Base-by-base conservation (phyloP, 1,140 invertebrate genomes). In the Dryas iulia region DNA sequence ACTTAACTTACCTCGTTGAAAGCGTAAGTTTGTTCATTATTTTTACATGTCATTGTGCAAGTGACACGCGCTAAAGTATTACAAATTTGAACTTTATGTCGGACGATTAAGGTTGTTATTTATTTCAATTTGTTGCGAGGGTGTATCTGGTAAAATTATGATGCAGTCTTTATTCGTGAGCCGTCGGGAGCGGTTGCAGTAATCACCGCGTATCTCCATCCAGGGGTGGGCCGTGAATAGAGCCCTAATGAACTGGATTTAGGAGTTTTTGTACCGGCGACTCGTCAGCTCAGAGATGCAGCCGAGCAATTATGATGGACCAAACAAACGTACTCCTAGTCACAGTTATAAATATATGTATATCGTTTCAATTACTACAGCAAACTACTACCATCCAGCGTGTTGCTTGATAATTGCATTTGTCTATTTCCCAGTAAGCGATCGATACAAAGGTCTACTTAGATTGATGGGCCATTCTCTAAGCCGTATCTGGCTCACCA, bases 91-190 rank as follows among this genome's bases (percentile, higher is more conserved):
- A 89, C 86, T 74, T 69, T 87, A 85, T 74, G 39, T 28, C 64
- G 24, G 12, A 25, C 71, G 72, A 73, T 82, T 85, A 89, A 79
- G 78, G 75, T 84, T 66, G 78, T 62, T 76, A 81, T 87, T 89
- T 59, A 64, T 76, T 81, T 76, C 79, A 58, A 76, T 74, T 10
- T 24, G 14, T 59, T 33, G 67, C 73, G 72, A 81, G 86, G 86
- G 87, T 88, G 84, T 89, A 89, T 90, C 87, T 90, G 87, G 85
- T 90, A 83, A 88, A 91, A 91, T 91, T 91, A 91, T 91, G 89
- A 91, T 91, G 89, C 89, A 91, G 89, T 91, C 89, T 91, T 91
- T 91, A 91, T 91, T 90, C 87, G 89, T 90, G 89, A 91, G 86
- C 87, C 89, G 87, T 90, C 89, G 89, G 89, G 89, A 91, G 86